A percentile compares a stretch with the other conserved stretches of the same genome.
Evolutionary conservation across 30 jellyfish, hydroid and myxozoan genomes (phyloP).

Genomic region (Aurelia coerulea): DNA sequence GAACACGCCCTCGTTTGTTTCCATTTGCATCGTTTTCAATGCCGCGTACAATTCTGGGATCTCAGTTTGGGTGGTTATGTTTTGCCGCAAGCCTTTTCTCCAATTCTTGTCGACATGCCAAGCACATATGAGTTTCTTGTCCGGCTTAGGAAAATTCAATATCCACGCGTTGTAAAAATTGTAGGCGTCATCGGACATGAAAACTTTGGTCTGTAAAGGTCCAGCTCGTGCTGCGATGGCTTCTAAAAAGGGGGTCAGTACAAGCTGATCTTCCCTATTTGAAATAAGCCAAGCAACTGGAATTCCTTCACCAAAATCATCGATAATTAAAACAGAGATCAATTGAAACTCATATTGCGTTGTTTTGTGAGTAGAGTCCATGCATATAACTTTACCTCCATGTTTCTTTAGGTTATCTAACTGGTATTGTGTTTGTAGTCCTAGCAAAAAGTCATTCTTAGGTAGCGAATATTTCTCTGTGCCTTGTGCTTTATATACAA

Average conservation of each 20-base stretch:
- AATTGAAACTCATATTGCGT: constrained; percentile 48
- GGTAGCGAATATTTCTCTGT: constrained; percentile 14
- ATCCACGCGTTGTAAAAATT: constrained; percentile 52
- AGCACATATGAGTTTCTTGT: constrained; percentile 42
- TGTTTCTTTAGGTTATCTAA: not conserved
- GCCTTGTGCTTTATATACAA: constrained; percentile 43
- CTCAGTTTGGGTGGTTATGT: constrained; percentile 27
- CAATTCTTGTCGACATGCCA: constrained; percentile 59
- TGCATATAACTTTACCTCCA: constrained; percentile 7
- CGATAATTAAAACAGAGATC: constrained; percentile 29
- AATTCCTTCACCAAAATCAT: constrained; percentile 43
- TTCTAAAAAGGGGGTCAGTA: constrained; percentile 32
- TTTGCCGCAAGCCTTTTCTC: constrained; percentile 20
- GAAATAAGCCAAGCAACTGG: constrained; percentile 47
- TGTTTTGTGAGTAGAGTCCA: constrained; percentile 50
- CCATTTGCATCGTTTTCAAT: constrained; percentile 36
- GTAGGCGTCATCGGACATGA: constrained; percentile 49
- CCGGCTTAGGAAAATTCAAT: constrained; percentile 22
- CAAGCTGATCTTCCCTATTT: constrained; percentile 58
- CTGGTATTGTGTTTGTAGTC: constrained; percentile 18
- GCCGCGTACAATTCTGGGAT: constrained; percentile 46
- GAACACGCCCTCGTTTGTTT: constrained; percentile 25
- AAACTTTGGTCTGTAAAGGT: constrained; percentile 24
- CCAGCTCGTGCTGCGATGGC: constrained; percentile 47
- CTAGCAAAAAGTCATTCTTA: constrained; percentile 16